These are phyloP conservation scores for Tapirus indicus DNA, from an alignment of 2,797 vertebrate species.

Conservation along the genomic window DNA sequence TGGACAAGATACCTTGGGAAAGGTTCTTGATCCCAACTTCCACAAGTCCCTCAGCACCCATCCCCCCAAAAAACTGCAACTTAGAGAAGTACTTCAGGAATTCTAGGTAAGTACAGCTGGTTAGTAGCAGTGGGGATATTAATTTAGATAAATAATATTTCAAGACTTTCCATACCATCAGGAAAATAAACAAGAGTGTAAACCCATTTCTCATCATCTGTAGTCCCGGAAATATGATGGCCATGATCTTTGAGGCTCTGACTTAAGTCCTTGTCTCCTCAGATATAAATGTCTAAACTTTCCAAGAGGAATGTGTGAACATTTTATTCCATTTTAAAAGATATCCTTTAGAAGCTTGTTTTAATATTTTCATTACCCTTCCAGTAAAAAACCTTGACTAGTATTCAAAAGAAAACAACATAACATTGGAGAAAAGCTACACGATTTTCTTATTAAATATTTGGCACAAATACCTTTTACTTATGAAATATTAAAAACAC, in stretches of 20 bases:
- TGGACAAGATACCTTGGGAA: background rate
- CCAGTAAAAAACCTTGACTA: constrained; percentile 63
- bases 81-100: constrained; percentile 53
- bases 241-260: constrained; percentile 8
- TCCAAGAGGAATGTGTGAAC: constrained; percentile 55
- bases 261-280: constrained; percentile 18
- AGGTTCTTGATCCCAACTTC: background rate
- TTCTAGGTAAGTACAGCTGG: background rate
- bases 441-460: constrained; percentile 80
- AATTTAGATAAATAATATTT: constrained; percentile 61
- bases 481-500: constrained; percentile 82
- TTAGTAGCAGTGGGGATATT: background rate
- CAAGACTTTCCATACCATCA: constrained; percentile 11
- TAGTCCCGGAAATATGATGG: constrained; percentile 45
- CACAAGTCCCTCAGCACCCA: background rate
- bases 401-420: constrained; percentile 75
- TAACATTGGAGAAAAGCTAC: constrained; percentile 60
- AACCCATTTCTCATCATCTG: constrained; percentile 51
- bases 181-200: constrained; percentile 51
- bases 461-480: constrained; percentile 76
- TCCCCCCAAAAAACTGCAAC: background rate
- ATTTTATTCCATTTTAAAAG: constrained; percentile 70
- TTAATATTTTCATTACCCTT: constrained; percentile 76
- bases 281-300: constrained; percentile 65
- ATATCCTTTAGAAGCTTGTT: constrained; percentile 62